phyloP scores from a whole-genome alignment of 2,113 vertebrate genomes.

The Erythrocercus mccallii region DNA sequence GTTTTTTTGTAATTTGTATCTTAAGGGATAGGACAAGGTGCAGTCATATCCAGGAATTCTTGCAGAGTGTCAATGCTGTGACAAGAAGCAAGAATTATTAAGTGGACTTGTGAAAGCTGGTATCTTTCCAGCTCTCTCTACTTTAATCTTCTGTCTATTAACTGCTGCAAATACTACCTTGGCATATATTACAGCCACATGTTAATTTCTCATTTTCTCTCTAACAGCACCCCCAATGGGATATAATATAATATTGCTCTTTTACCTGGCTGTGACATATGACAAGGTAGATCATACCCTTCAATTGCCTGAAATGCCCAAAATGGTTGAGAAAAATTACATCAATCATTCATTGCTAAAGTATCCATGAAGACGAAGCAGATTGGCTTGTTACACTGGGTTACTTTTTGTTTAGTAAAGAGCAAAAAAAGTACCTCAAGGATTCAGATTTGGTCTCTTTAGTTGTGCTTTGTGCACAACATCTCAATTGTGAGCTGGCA shows the following conservation, averaged over 20 bases:
- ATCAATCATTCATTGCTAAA: conserved; percentile 55
- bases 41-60: not conserved
- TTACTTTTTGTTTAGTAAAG: conserved; percentile 15
- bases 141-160: conserved; percentile 29
- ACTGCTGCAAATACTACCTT: not conserved
- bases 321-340: not conserved
- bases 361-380: conserved; percentile 8
- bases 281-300: conserved; percentile 31
- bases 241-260: conserved; percentile 5
- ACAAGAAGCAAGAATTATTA: conserved; percentile 33
- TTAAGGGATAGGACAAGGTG: not conserved
- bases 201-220: conserved; percentile 54
- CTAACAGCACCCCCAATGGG: not conserved
- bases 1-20: not conserved
- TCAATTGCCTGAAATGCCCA: conserved; percentile 6
- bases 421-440: not conserved
- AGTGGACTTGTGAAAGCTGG: conserved; percentile 10
- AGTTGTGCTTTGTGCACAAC: not conserved
- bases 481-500: not conserved
- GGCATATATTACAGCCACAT: not conserved
- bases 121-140: not conserved
- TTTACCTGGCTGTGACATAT: conserved; percentile 22
- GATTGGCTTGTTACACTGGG: conserved; percentile 41
- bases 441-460: not conserved
- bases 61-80: not conserved